phyloP scores from a whole-genome alignment of 2,888 invertebrate genomes.

The Macrophya annulata region DNA sequence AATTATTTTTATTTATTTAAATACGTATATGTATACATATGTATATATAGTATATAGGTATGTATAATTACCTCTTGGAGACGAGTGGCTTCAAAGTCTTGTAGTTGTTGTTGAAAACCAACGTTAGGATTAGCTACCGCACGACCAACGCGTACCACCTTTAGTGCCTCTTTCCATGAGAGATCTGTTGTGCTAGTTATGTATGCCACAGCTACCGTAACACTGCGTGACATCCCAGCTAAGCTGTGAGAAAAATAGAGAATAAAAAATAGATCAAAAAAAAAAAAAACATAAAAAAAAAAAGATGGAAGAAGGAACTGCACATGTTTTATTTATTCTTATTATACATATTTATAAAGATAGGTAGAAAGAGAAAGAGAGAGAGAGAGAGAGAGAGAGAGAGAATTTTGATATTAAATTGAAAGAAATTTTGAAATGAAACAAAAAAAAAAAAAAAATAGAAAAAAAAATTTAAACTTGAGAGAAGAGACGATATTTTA shows the following conservation, averaged over 20 bases:
- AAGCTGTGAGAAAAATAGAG: constrained; percentile 82
- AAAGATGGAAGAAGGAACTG: background rate
- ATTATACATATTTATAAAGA: no score
- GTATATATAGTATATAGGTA: background rate
- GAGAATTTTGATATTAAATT: background rate
- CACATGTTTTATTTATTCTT: no score
- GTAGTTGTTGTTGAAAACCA: constrained; percentile 96
- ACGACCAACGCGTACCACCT: constrained; percentile 95
- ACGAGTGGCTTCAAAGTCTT: constrained; percentile 92
- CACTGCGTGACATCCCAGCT: constrained; percentile 98
- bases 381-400: no score
- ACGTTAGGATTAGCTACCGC: constrained; percentile 97
- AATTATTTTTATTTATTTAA: no score
- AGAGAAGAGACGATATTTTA: background rate
- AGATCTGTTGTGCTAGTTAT: constrained; percentile 96
- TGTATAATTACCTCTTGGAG: constrained; percentile 85
- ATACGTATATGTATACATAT: no score
- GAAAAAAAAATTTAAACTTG: background rate
- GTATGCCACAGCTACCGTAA: constrained; percentile 97
- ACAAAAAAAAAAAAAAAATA: background rate
- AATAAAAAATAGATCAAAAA: constrained; percentile 59
- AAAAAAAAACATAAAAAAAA: background rate
- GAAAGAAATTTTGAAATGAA: no score
- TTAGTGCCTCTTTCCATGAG: constrained; percentile 95
- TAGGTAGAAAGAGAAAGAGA: no score